These are phyloP conservation scores for Antennarius maculatus DNA, from an alignment of 2,797 vertebrate genomes.

Conservation along the genomic window DNA sequence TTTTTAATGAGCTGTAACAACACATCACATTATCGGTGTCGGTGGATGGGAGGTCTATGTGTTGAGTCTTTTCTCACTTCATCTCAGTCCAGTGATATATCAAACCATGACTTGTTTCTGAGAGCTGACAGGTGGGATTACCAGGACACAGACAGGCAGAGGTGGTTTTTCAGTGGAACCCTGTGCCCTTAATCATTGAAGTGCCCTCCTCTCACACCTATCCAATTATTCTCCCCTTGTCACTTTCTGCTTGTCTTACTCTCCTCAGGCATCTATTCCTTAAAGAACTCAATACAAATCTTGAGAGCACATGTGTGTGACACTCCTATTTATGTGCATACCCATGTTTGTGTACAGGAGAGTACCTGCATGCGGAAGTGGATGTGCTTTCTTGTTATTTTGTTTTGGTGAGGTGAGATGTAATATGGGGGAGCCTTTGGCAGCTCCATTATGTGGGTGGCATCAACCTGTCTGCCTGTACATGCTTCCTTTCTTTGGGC, in stretches of 20 bases:
- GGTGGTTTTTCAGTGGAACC: conserved; percentile 41
- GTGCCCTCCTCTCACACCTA: conserved; percentile 18
- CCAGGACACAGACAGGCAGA: conserved; percentile 33
- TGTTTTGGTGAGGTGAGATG: conserved; percentile 57
- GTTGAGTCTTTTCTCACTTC: conserved; percentile 78
- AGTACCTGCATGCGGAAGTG: conserved; percentile 25
- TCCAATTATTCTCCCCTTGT: conserved; percentile 5
- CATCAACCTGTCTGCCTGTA: conserved; percentile 71
- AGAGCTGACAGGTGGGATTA: conserved; percentile 76
- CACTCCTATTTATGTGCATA: background rate
- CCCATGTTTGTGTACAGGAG: conserved; percentile 17
- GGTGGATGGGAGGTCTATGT: conserved; percentile 63
- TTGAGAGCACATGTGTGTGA: conserved; percentile 21
- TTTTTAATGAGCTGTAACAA: conserved; percentile 75
- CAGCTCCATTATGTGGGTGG: conserved; percentile 76
- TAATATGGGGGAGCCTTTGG: conserved; percentile 63
- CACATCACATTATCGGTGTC: conserved; percentile 69
- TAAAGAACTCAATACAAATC: conserved; percentile 50
- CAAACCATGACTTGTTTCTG: conserved; percentile 75
- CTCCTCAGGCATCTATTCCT: conserved; percentile 28
- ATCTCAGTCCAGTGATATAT: conserved; percentile 75
- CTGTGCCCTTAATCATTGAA: conserved; percentile 49
- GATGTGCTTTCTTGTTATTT: conserved; percentile 46
- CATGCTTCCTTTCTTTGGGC: conserved; percentile 58
- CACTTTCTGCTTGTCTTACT: conserved; percentile 19